Evolutionary conservation across 2,888 invertebrate genomes (phyloP).

Genomic region (Periphyllus acericola): DNA sequence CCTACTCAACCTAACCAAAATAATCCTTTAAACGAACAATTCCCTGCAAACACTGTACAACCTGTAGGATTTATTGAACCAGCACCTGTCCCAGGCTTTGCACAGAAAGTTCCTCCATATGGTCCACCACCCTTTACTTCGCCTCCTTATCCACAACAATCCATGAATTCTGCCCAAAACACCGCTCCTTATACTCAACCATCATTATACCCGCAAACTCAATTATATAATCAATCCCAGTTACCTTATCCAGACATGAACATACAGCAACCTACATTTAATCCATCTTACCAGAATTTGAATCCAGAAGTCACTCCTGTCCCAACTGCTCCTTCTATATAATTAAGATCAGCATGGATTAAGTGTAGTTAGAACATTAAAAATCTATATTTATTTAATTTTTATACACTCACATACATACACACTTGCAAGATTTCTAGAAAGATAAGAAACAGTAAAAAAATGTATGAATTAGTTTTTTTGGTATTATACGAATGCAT

Average conservation of each 20-base stretch:
- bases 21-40: constrained; percentile 15
- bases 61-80: constrained; percentile 37
- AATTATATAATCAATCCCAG: constrained; percentile 13
- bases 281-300: constrained; percentile 23
- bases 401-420: too few species aligned
- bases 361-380: background rate
- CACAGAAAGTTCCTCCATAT: constrained; percentile 35
- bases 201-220: constrained; percentile 30
- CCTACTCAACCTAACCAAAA: constrained; percentile 18
- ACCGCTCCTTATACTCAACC: constrained; percentile 8
- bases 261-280: constrained; percentile 39
- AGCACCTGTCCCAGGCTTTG: constrained; percentile 35
- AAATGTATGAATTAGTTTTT: too few species aligned
- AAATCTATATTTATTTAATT: background rate
- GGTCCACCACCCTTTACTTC: background rate
- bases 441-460: too few species aligned
- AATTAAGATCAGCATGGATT: background rate
- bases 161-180: background rate
- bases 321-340: constrained; percentile 65
- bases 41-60: constrained; percentile 1
- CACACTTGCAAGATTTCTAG: too few species aligned
- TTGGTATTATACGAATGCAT: too few species aligned
- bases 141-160: constrained; percentile 38
- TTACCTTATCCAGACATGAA: constrained; percentile 37
- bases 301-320: background rate